Conservation (phyloP, 2,888 invertebrate species). For the Brachynemurus nebulosus region DNA sequence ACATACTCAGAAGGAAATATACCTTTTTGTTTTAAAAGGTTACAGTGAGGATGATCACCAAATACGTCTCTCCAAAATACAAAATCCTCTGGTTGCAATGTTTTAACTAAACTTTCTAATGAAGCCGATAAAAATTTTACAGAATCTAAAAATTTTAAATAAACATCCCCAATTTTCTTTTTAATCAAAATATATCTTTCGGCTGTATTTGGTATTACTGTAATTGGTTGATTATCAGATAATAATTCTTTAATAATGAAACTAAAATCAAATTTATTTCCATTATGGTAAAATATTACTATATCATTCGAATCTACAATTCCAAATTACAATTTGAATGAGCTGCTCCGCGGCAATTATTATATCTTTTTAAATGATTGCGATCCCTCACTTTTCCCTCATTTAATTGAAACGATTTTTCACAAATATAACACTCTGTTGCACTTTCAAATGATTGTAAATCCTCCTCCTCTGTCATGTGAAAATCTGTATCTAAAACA, state of each 20-base stretch:
- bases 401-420: conserved; percentile 4
- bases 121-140: conserved; percentile 17
- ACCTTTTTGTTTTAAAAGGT: conserved; percentile 17
- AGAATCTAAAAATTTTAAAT: conserved; percentile 16
- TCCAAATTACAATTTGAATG: conserved; percentile 18
- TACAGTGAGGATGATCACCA: conserved; percentile 7
- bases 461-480: conserved; percentile 1
- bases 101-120: conserved; percentile 15
- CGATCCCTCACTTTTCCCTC: conserved; percentile 7
- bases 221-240: conserved; percentile 5
- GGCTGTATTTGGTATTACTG: conserved; percentile 18
- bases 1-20: conserved; percentile 22
- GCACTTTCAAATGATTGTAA: not conserved
- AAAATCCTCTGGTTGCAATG: conserved; percentile 9
- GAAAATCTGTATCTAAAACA: no score
- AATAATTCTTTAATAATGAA: conserved; percentile 16
- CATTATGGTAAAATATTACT: conserved; percentile 19
- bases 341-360: conserved; percentile 12
- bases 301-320: conserved; percentile 15
- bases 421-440: conserved; percentile 11
- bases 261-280: conserved; percentile 13
- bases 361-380: conserved; percentile 15
- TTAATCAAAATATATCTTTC: conserved; percentile 20
- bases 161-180: conserved; percentile 8
- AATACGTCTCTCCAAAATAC: conserved; percentile 5